These are phyloP conservation scores for Buceros bicornis DNA, from an alignment of 2,797 vertebrate genomes.

Conservation along the genomic window DNA sequence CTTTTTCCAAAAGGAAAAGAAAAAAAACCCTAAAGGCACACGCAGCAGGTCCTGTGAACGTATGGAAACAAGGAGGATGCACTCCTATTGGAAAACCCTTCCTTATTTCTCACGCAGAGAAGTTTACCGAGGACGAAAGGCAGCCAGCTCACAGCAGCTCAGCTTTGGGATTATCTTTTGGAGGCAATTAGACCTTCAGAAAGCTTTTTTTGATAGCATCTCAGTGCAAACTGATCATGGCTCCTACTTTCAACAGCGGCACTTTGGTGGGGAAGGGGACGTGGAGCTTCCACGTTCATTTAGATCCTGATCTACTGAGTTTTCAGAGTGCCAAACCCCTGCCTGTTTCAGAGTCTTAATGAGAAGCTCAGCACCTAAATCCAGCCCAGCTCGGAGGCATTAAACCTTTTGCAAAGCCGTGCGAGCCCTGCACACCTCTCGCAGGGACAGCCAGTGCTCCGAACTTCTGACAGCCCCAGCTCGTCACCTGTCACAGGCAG, in stretches of 20 bases:
- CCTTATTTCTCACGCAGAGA: neutral
- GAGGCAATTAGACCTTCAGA: neutral
- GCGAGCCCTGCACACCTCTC: neutral
- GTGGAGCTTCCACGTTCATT: accelerated
- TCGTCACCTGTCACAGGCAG: neutral
- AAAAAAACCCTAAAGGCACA: neutral
- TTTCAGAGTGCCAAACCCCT: neutral
- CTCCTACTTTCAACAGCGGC: neutral
- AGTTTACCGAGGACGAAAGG: neutral
- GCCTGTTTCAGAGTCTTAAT: neutral
- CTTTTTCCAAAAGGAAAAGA: neutral
- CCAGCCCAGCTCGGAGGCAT: neutral
- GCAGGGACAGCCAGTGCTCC: neutral
- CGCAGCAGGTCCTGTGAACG: neutral
- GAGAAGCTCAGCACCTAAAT: neutral
- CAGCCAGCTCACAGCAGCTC: neutral
- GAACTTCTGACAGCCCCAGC: neutral
- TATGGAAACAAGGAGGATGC: neutral
- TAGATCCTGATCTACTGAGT: neutral
- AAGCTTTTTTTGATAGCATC: neutral
- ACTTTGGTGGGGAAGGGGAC: neutral
- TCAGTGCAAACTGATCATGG: neutral
- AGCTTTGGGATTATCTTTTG: neutral
- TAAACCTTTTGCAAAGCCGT: neutral
- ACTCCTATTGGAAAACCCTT: neutral